Evolutionary conservation across 1,140 invertebrate species (phyloP).

Genomic region (Drosophila subobscura): DNA sequence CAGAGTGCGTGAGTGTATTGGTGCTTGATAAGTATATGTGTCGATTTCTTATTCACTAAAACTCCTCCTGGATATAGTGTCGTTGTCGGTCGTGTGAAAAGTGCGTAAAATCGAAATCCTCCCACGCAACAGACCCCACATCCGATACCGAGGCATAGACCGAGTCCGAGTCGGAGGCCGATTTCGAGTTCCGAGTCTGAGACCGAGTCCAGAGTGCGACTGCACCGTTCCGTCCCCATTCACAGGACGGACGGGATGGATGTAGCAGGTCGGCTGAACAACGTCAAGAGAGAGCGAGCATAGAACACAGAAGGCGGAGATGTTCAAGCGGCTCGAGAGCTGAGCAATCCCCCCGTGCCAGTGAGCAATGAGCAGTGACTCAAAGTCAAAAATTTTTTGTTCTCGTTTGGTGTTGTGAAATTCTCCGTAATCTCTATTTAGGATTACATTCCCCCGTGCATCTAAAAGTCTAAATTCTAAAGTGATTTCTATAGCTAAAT

Average conservation of each 20-base stretch:
- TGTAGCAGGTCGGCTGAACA: slow-evolving; percentile 56
- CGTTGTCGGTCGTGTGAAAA: slow-evolving; percentile 33
- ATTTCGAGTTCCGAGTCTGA: too few species aligned
- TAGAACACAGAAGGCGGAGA: slow-evolving; percentile 34
- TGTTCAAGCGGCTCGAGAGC: slow-evolving; percentile 39
- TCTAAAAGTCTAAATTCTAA: slow-evolving; percentile 23
- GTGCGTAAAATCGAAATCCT: slow-evolving; percentile 17
- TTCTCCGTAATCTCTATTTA: slow-evolving; percentile 49
- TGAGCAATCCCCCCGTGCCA: slow-evolving; percentile 5
- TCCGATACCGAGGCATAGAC: not conserved
- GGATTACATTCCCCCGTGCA: slow-evolving; percentile 22
- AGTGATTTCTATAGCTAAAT: slow-evolving; percentile 4
- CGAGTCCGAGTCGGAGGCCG: not conserved
- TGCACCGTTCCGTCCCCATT: too few species aligned
- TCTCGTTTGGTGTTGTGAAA: slow-evolving; percentile 59
- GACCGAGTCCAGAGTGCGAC: too few species aligned
- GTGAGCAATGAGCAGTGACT: slow-evolving; percentile 53
- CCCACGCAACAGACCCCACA: slow-evolving; percentile 8
- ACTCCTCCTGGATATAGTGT: not conserved
- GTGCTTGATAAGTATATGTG: slow-evolving; percentile 18
- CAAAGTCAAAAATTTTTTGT: slow-evolving; percentile 60
- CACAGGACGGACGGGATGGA: slow-evolving; percentile 20
- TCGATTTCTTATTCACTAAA: slow-evolving; percentile 38
- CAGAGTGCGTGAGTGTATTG: slow-evolving; percentile 24
- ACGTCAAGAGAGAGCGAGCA: slow-evolving; percentile 43